Conservation (phyloP, 2,888 invertebrate species). For the Eupithecia subfuscata region DNA sequence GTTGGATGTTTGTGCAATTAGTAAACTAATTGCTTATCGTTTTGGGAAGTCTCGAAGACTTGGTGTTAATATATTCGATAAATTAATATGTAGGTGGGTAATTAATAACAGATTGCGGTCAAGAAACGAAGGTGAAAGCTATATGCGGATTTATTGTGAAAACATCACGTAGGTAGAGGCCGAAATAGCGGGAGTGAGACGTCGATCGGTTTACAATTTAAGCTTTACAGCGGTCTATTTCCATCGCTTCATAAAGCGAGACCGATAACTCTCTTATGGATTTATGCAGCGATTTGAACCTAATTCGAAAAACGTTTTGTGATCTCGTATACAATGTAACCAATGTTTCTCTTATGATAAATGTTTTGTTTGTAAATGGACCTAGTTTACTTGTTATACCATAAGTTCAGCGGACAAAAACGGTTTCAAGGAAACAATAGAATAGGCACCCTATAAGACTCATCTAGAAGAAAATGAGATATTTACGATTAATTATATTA, state of each 20-base stretch:
- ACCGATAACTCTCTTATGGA: constrained; percentile 66
- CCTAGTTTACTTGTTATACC: neutral
- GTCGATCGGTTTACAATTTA: constrained; percentile 68
- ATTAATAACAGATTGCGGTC: constrained; percentile 57
- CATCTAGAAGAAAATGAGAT: neutral
- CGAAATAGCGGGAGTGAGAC: constrained; percentile 71
- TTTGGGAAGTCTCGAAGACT: constrained; percentile 40
- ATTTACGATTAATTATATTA: neutral
- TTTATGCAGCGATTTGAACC: constrained; percentile 66
- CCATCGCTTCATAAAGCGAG: constrained; percentile 67
- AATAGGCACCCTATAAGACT: neutral
- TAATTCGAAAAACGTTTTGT: constrained; percentile 53
- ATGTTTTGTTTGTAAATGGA: constrained; percentile 13
- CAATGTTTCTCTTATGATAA: constrained; percentile 15
- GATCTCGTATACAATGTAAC: constrained; percentile 9
- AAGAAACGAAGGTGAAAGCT: constrained; percentile 64
- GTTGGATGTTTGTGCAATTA: constrained; percentile 53
- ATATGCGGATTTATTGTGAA: constrained; percentile 67
- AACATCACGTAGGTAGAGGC: constrained; percentile 55
- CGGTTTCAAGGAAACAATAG: neutral
- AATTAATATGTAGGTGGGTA: constrained; percentile 28
- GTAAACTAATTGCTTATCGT: constrained; percentile 54
- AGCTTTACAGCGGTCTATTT: constrained; percentile 73
- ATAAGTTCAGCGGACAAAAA: neutral
- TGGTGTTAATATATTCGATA: constrained; percentile 35